phyloP scores from a whole-genome alignment of 2,113 vertebrate genomes.

The Mohoua ochrocephala region DNA sequence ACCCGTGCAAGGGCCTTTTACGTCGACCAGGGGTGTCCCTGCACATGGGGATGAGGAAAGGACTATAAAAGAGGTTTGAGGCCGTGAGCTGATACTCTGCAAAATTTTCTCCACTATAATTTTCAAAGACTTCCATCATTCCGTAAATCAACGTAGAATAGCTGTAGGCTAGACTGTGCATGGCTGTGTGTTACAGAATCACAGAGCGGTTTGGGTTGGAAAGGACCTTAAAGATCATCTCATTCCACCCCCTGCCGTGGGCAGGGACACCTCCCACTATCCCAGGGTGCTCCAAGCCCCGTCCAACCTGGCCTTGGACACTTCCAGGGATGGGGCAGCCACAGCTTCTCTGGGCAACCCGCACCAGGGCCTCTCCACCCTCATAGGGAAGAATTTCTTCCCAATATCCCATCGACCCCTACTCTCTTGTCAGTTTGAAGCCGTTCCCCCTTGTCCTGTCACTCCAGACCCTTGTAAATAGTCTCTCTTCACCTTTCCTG shows the following conservation, averaged over 20 bases:
- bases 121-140: not conserved
- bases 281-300: not conserved
- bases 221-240: not conserved
- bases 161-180: not conserved
- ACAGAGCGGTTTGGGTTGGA: not conserved
- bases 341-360: not conserved
- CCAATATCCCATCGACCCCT: not conserved
- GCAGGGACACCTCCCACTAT: not conserved
- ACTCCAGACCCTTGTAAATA: not conserved
- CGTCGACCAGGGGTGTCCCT: not conserved
- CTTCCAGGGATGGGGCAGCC: not conserved
- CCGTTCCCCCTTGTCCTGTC: not conserved
- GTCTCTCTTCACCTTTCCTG: not conserved
- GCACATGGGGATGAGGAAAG: not conserved
- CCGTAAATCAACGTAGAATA: rapidly evolving
- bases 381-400: not conserved
- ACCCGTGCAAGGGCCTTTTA: not conserved
- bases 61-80: not conserved
- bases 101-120: not conserved
- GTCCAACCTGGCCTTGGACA: not conserved
- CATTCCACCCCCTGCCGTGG: not conserved
- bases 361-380: not conserved
- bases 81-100: rapidly evolving
- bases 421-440: not conserved
- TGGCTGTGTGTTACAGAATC: not conserved